phyloP scores from a whole-genome alignment of 2,797 vertebrate genomes.

The Buphagus erythrorhynchus region DNA sequence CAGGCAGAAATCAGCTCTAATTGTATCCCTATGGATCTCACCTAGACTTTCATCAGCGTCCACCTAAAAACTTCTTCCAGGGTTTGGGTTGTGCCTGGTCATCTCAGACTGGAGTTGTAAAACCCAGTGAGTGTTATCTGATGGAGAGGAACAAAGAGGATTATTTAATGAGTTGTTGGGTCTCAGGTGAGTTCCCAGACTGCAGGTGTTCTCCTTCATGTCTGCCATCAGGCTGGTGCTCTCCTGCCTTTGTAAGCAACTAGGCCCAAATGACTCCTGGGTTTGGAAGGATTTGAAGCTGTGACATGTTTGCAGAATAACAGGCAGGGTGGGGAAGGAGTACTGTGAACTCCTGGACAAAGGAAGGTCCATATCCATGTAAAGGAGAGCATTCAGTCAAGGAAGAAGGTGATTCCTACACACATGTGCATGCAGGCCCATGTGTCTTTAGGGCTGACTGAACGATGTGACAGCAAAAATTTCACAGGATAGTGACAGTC shows the following conservation, averaged over 20 bases:
- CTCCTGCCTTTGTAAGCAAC: background rate
- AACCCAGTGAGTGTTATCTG: background rate
- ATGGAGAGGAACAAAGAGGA: background rate
- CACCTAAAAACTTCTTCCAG: background rate
- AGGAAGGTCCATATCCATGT: background rate
- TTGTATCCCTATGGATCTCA: background rate
- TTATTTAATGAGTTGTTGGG: background rate
- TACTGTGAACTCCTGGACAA: background rate
- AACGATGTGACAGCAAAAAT: background rate
- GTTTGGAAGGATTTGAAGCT: background rate
- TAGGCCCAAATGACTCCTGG: background rate
- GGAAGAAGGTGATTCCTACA: background rate
- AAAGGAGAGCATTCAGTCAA: background rate
- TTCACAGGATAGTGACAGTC: background rate
- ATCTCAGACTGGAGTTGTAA: background rate
- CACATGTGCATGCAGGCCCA: rapidly evolving
- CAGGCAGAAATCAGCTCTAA: background rate
- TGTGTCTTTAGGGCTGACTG: background rate
- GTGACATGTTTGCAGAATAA: background rate
- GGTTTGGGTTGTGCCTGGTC: background rate
- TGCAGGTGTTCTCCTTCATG: background rate
- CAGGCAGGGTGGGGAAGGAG: background rate
- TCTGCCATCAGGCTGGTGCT: background rate
- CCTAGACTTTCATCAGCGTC: background rate
- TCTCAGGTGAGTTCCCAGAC: background rate